phyloP scores from a whole-genome alignment of 2,113 vertebrate species.

The Hoplias malabaricus region DNA sequence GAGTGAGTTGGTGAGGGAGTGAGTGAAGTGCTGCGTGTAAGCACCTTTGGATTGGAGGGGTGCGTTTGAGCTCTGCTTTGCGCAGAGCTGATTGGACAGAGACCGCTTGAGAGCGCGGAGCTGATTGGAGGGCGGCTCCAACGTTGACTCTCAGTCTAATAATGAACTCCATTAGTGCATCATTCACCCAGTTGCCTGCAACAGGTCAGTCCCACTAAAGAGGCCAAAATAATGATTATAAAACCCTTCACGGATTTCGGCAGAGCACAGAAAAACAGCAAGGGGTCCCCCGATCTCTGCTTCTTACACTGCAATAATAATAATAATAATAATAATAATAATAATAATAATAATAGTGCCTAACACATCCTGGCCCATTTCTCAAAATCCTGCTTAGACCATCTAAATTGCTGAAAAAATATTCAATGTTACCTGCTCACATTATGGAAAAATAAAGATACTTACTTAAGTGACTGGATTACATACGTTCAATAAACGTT shows the following conservation, averaged over 20 bases:
- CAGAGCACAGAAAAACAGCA: neutral
- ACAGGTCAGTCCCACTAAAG: constrained; percentile 31
- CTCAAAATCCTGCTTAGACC: too few relatives aligned
- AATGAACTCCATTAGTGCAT: constrained; percentile 51
- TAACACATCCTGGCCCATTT: too few relatives aligned
- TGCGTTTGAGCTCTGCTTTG: constrained; percentile 39
- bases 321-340: neutral
- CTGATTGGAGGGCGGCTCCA: constrained; percentile 54
- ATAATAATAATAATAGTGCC: neutral
- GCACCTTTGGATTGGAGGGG: constrained; percentile 31
- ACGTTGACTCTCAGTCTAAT: constrained; percentile 40
- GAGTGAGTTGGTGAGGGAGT: constrained; percentile 9
- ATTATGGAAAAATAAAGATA: too few relatives aligned
- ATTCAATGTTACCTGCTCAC: too few relatives aligned
- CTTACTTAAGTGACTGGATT: too few relatives aligned
- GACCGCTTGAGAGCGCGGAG: constrained; percentile 71
- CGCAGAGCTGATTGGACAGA: constrained; percentile 70
- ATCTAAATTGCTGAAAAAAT: too few relatives aligned
- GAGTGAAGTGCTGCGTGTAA: neutral
- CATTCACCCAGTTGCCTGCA: constrained; percentile 45
- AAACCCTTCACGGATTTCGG: neutral
- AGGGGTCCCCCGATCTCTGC: neutral
- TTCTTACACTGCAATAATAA: too few relatives aligned
- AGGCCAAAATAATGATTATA: constrained; percentile 29
- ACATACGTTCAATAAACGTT: too few relatives aligned